Conservation (phyloP, 2,797 vertebrate genomes). For the Anolis apletophallus region DNA sequence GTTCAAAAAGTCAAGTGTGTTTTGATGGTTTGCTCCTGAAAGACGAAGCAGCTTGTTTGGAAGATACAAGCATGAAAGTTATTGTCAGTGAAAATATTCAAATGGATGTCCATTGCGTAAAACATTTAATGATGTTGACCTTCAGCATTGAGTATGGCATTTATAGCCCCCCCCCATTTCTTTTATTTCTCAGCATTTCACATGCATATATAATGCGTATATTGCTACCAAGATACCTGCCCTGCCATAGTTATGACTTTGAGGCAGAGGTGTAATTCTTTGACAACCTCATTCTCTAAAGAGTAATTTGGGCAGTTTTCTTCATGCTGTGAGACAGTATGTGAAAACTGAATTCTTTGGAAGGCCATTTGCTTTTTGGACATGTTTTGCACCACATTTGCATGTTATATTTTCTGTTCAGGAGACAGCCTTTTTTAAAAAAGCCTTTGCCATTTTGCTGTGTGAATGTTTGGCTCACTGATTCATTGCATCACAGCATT, state of each 20-base stretch:
- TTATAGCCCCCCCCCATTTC: not conserved
- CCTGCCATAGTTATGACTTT: not conserved
- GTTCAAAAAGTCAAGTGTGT: not conserved
- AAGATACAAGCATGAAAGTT: not conserved
- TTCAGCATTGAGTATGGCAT: not conserved
- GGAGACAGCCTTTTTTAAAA: no score
- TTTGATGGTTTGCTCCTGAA: not conserved
- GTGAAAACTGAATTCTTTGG: no score
- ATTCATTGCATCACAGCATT: not conserved
- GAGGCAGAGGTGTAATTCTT: not conserved
- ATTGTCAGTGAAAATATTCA: no score
- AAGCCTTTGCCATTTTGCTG: no score
- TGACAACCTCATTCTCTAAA: no score
- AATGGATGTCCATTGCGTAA: not conserved
- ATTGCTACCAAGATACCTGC: not conserved
- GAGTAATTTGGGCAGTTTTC: no score
- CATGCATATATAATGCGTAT: not conserved
- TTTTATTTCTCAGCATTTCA: not conserved
- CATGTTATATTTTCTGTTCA: no score
- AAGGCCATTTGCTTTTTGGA: no score
- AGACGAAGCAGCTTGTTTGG: not conserved
- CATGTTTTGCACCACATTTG: no score
- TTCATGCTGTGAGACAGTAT: no score
- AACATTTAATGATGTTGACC: not conserved
- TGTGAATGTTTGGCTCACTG: no score